Evolutionary conservation across 2,888 invertebrate species (phyloP).

Genomic region (Brassicogethes aeneus): DNA sequence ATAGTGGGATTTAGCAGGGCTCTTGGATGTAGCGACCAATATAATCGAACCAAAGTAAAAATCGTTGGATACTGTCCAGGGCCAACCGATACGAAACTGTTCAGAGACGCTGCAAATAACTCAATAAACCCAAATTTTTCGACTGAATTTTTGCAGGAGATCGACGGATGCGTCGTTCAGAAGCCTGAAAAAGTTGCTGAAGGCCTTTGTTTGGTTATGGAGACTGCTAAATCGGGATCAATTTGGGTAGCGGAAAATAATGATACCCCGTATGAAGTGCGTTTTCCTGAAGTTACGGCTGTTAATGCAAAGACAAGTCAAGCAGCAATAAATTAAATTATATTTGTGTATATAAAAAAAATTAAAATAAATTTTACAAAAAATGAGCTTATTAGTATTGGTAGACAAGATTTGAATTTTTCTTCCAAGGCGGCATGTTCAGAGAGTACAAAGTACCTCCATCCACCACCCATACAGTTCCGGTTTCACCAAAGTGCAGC

Average conservation of each 20-base stretch:
- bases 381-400: too few relatives aligned
- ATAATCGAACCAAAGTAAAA: constrained; percentile 43
- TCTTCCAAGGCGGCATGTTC: too few relatives aligned
- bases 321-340: too few relatives aligned
- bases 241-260: constrained; percentile 28
- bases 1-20: constrained; percentile 28
- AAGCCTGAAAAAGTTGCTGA: constrained; percentile 22
- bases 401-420: too few relatives aligned
- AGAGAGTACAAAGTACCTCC: too few relatives aligned
- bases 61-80: constrained; percentile 48
- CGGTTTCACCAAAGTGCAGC: too few relatives aligned
- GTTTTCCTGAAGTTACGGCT: constrained; percentile 21
- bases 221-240: constrained; percentile 24
- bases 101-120: constrained; percentile 25
- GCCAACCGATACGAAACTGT: constrained; percentile 41
- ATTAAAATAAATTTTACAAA: too few relatives aligned
- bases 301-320: too few relatives aligned
- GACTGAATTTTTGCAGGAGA: constrained; percentile 28
- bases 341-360: too few relatives aligned
- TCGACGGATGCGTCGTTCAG: constrained; percentile 22
- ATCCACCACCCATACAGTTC: too few relatives aligned
- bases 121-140: constrained; percentile 30
- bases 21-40: constrained; percentile 33
- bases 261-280: constrained; percentile 22
- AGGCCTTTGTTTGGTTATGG: constrained; percentile 20